phyloP scores from a whole-genome alignment of 1,140 invertebrate genomes.

The Habropoda laboriosa region DNA sequence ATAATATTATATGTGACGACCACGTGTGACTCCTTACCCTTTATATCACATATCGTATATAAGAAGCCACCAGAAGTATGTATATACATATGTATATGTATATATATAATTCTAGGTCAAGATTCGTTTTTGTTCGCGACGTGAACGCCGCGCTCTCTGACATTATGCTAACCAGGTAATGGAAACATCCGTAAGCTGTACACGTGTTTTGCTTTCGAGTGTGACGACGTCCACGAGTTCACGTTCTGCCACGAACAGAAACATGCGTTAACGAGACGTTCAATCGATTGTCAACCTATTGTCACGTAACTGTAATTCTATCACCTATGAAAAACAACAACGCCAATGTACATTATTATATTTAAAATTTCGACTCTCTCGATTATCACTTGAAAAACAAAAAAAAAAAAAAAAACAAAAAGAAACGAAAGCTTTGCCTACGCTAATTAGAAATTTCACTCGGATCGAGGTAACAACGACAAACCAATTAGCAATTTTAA shows the following conservation, averaged over 20 bases:
- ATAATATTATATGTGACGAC: slow-evolving; percentile 39
- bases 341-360: slow-evolving; percentile 61
- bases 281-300: too few relatives aligned
- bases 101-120: slow-evolving; percentile 56
- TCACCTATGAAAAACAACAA: neutral
- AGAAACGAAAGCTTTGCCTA: neutral
- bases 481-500: too few relatives aligned
- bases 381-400: neutral
- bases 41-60: slow-evolving; percentile 72
- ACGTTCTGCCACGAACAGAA: neutral
- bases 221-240: neutral
- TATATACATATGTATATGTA: too few relatives aligned
- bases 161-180: slow-evolving; percentile 36
- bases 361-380: slow-evolving; percentile 67
- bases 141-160: neutral
- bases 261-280: neutral
- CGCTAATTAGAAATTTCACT: neutral
- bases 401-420: too few relatives aligned
- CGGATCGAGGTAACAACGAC: neutral
- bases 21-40: slow-evolving; percentile 64
- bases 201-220: slow-evolving; percentile 18
- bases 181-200: slow-evolving; percentile 24
- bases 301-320: neutral
- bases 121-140: slow-evolving; percentile 19
- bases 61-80: slow-evolving; percentile 70